Conservation (phyloP, 2,113 vertebrate genomes). For the Thamnaconus septentrionalis region DNA sequence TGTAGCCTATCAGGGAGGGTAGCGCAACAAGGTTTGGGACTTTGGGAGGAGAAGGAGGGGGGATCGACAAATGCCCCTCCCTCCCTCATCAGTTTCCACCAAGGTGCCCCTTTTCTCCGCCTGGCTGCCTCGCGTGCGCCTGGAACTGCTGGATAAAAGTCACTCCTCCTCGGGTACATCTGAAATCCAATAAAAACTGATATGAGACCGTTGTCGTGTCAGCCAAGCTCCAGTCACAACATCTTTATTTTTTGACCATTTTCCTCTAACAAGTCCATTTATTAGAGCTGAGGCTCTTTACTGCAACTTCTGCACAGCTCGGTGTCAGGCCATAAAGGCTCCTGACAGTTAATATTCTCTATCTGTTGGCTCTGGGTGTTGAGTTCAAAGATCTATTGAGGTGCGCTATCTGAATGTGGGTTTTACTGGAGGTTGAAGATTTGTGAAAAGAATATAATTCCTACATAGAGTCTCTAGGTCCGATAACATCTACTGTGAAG, state of each 20-base stretch:
- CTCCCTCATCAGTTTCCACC: slow-evolving; percentile 24
- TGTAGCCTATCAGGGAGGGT: slow-evolving; percentile 17
- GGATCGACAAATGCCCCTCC: slow-evolving; percentile 29
- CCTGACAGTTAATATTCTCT: too few relatives aligned
- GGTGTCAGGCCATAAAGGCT: not conserved
- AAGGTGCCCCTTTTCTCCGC: slow-evolving; percentile 49
- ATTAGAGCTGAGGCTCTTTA: not conserved
- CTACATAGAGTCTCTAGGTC: too few relatives aligned
- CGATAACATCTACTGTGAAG: too few relatives aligned
- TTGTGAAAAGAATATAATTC: too few relatives aligned
- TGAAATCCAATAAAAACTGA: slow-evolving; percentile 8
- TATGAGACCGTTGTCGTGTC: not conserved
- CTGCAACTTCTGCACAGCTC: too few relatives aligned
- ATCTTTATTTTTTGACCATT: not conserved
- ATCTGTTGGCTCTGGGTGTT: too few relatives aligned
- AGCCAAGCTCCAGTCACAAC: not conserved
- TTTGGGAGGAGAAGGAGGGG: slow-evolving; percentile 2
- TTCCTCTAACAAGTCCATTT: not conserved
- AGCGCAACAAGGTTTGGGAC: slow-evolving; percentile 14
- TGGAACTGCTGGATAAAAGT: slow-evolving; percentile 36
- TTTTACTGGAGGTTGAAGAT: too few relatives aligned
- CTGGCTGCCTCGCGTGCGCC: slow-evolving; percentile 8
- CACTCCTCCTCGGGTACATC: not conserved
- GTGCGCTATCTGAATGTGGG: too few relatives aligned
- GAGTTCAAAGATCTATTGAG: too few relatives aligned